Evolutionary conservation across 2,797 vertebrate genomes (phyloP).

Genomic region (Phrynocephalus vlangalii): DNA sequence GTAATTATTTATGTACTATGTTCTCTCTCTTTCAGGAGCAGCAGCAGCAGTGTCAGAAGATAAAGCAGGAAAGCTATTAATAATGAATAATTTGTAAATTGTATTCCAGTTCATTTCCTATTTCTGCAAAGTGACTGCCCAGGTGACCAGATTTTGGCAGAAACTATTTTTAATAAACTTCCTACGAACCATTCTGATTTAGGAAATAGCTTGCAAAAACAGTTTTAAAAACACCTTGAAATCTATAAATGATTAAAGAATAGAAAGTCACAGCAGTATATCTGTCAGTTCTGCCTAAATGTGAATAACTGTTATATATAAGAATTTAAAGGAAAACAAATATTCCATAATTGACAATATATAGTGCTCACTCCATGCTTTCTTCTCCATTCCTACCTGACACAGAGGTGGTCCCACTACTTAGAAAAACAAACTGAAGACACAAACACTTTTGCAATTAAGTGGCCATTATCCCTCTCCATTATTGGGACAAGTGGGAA

Average conservation of each 20-base stretch:
- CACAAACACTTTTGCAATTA: background rate
- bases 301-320: conserved; percentile 11
- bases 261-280: accelerated
- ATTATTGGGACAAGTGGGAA: background rate
- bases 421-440: background rate
- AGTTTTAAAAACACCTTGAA: background rate
- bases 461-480: background rate
- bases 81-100: conserved; percentile 56
- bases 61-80: conserved; percentile 62
- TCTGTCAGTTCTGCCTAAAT: conserved; percentile 25
- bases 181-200: conserved; percentile 9
- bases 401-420: background rate
- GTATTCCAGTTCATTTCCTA: conserved; percentile 68
- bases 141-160: conserved; percentile 43
- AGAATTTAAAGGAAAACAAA: conserved; percentile 9
- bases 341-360: background rate
- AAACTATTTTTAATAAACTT: conserved; percentile 47
- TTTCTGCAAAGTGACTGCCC: conserved; percentile 48
- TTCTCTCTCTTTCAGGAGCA: conserved; percentile 47
- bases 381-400: no score
- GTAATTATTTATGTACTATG: background rate
- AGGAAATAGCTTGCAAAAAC: conserved; percentile 31
- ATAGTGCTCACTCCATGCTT: background rate
- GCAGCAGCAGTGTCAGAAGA: conserved; percentile 50
- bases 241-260: background rate